These are phyloP conservation scores for Staurois parvus DNA, from an alignment of 2,797 vertebrate genomes.

Conservation along the genomic window DNA sequence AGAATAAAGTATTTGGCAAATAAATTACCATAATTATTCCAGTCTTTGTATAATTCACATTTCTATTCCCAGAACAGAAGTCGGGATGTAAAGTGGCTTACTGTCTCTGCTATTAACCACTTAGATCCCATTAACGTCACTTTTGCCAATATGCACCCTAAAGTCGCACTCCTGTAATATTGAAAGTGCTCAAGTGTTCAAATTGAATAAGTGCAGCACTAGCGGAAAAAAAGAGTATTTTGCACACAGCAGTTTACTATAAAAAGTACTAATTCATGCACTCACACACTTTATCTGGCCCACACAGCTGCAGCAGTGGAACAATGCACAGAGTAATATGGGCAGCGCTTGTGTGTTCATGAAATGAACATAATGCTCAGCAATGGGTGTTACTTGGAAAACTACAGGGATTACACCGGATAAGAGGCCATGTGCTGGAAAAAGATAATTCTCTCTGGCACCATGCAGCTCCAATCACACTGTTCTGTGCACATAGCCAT, in stretches of 20 bases:
- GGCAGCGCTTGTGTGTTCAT: not conserved
- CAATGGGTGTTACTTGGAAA: constrained; percentile 15
- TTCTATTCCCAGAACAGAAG: not conserved
- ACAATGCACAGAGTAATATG: constrained; percentile 22
- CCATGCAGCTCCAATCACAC: not conserved
- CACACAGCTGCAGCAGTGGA: constrained; percentile 21
- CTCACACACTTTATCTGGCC: constrained; percentile 12
- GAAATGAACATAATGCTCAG: constrained; percentile 2
- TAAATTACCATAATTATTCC: constrained; percentile 47
- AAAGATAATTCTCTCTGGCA: constrained; percentile 36
- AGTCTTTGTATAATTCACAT: constrained; percentile 20
- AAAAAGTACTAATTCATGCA: not conserved
- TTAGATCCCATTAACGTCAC: not conserved
- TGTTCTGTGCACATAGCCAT: not conserved
- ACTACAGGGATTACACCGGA: constrained; percentile 34
- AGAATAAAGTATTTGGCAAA: constrained; percentile 18
- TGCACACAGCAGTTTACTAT: not conserved
- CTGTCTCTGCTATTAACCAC: not conserved
- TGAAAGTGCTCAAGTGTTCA: not conserved
- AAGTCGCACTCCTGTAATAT: not conserved
- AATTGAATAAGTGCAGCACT: not conserved
- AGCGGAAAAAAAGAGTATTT: not conserved
- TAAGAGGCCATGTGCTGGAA: constrained; percentile 39
- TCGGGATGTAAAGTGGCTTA: constrained; percentile 3
- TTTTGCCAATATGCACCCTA: not conserved